A percentile compares a stretch with the other conserved stretches of the same genome.
These are phyloP conservation scores for Pheosia tremula DNA, from an alignment of 2,888 invertebrate genomes.

Conservation along the genomic window DNA sequence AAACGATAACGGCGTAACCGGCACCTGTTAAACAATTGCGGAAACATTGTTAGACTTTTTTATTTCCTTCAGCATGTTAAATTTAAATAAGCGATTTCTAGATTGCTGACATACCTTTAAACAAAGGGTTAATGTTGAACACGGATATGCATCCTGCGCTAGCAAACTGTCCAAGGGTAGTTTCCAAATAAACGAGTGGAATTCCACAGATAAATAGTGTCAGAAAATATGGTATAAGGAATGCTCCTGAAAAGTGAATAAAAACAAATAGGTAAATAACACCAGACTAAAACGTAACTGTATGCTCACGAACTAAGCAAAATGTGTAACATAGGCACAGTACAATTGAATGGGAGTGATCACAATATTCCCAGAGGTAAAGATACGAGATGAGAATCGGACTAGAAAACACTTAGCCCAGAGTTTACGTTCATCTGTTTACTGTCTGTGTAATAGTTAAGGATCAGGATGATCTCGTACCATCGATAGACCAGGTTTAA, in stretches of 20 bases:
- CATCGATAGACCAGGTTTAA: background rate
- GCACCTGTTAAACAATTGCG: slow-evolving; percentile 85
- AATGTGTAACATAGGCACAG: too few relatives aligned
- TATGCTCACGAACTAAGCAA: too few relatives aligned
- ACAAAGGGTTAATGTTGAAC: slow-evolving; percentile 91
- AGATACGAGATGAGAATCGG: too few relatives aligned
- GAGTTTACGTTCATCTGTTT: too few relatives aligned
- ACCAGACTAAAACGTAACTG: too few relatives aligned
- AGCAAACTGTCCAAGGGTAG: slow-evolving; percentile 93
- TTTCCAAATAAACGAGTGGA: slow-evolving; percentile 95
- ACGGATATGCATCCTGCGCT: slow-evolving; percentile 92
- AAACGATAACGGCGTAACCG: slow-evolving; percentile 92
- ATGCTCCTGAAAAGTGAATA: slow-evolving; percentile 87
- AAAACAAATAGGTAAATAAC: slow-evolving; percentile 3
- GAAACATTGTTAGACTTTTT: background rate
- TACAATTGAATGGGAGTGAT: too few relatives aligned
- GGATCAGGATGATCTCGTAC: too few relatives aligned
- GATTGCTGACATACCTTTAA: slow-evolving; percentile 88
- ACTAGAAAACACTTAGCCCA: too few relatives aligned
- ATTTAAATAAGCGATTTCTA: too few relatives aligned
- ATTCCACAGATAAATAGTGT: slow-evolving; percentile 93
- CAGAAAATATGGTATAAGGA: slow-evolving; percentile 93
- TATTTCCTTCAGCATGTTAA: too few relatives aligned
- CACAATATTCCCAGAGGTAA: too few relatives aligned
- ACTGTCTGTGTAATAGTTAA: too few relatives aligned